A percentile compares a stretch with the other conserved stretches of the same genome.
Conservation (phyloP, 2,113 vertebrate genomes). For the Copsychus sechellarum region DNA sequence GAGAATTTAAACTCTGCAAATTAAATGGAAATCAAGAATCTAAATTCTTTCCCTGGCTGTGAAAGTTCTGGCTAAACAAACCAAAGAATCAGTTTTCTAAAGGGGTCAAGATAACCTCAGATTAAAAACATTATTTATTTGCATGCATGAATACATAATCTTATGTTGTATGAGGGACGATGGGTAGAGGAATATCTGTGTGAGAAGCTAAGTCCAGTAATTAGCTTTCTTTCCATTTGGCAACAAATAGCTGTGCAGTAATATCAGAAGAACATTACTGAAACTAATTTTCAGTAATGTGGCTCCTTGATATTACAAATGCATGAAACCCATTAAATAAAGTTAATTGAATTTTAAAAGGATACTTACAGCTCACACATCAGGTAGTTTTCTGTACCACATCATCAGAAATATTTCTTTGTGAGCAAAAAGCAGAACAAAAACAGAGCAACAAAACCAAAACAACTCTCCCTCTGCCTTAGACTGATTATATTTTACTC, state of each 20-base stretch:
- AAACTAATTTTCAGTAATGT: constrained; percentile 70
- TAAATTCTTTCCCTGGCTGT: background rate
- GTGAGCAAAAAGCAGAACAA: background rate
- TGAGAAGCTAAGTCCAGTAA: background rate
- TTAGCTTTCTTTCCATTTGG: constrained; percentile 49
- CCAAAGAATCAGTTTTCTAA: background rate
- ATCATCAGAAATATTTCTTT: constrained; percentile 26
- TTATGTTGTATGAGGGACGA: background rate
- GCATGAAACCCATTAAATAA: constrained; percentile 66
- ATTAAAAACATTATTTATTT: background rate
- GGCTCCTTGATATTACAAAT: constrained; percentile 63
- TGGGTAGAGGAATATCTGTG: background rate
- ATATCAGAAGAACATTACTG: constrained; percentile 59
- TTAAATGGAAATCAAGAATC: background rate
- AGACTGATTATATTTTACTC: background rate
- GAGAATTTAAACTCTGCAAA: background rate
- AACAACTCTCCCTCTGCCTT: background rate
- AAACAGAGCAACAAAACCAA: background rate
- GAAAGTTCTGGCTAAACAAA: background rate
- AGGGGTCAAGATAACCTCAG: background rate
- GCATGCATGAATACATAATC: background rate
- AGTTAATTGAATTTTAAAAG: constrained; percentile 74
- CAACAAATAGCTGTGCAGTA: constrained; percentile 55
- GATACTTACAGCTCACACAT: constrained; percentile 44
- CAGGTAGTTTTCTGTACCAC: constrained; percentile 59